Conservation (phyloP, 2,888 invertebrate species). For the Odiellus spinosus region DNA sequence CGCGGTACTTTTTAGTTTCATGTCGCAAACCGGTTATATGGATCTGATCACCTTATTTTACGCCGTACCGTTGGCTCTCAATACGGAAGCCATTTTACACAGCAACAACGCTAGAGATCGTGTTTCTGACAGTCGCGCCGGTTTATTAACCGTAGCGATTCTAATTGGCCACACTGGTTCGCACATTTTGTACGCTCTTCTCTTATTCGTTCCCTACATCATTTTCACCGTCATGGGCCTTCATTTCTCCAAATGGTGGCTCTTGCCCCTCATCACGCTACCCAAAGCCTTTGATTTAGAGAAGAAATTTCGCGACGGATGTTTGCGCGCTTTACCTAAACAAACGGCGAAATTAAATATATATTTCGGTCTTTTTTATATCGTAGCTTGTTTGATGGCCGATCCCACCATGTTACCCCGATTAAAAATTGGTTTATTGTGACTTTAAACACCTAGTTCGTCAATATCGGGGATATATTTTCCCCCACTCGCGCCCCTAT, state of each 20-base stretch:
- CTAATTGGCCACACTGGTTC: slow-evolving; percentile 78
- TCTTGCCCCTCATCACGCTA: slow-evolving; percentile 70
- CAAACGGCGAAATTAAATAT: slow-evolving; percentile 80
- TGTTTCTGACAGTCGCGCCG: slow-evolving; percentile 69
- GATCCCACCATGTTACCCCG: slow-evolving; percentile 16
- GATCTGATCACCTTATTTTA: slow-evolving; percentile 82
- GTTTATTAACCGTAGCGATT: slow-evolving; percentile 89
- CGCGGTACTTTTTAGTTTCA: slow-evolving; percentile 78
- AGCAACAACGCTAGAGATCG: slow-evolving; percentile 87
- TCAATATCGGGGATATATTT: too few relatives aligned
- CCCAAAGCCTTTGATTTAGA: slow-evolving; percentile 79
- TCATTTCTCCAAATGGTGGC: slow-evolving; percentile 71
- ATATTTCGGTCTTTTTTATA: slow-evolving; percentile 75
- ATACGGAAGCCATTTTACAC: slow-evolving; percentile 87
- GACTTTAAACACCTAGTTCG: too few relatives aligned
- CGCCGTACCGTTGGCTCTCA: slow-evolving; percentile 80
- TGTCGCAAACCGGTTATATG: slow-evolving; percentile 74
- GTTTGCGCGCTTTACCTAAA: slow-evolving; percentile 64
- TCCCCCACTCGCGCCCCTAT: too few relatives aligned
- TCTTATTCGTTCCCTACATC: slow-evolving; percentile 79
- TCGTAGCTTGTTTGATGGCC: slow-evolving; percentile 40
- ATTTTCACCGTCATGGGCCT: slow-evolving; percentile 70
- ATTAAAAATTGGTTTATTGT: slow-evolving; percentile 3
- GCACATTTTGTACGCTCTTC: slow-evolving; percentile 71
- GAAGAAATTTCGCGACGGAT: slow-evolving; percentile 63